Conservation (phyloP, 1,140 invertebrate genomes). For the Drosophila azteca region DNA sequence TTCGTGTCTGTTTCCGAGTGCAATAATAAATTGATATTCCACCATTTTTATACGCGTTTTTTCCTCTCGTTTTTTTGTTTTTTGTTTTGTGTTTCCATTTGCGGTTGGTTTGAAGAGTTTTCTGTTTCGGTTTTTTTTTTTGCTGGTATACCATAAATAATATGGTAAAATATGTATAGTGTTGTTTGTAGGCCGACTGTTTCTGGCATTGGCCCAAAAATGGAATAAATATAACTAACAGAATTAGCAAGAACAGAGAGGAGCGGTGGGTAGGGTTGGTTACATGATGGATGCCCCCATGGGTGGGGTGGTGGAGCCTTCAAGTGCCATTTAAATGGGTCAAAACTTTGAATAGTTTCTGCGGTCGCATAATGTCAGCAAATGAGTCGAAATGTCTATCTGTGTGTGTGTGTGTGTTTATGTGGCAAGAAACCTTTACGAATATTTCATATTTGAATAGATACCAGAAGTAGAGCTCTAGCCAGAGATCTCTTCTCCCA, state of each 20-base stretch:
- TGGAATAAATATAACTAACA: constrained; percentile 42
- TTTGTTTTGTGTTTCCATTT: constrained; percentile 15
- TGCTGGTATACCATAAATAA: constrained; percentile 56
- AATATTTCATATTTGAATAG: too few species aligned
- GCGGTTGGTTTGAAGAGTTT: constrained; percentile 41
- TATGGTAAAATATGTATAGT: constrained; percentile 60
- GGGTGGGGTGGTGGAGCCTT: constrained; percentile 1
- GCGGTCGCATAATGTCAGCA: too few species aligned
- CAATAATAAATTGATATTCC: constrained; percentile 74
- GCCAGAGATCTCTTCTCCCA: too few species aligned
- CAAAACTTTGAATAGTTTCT: constrained; percentile 1
- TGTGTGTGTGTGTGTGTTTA: too few species aligned
- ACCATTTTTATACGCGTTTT: constrained; percentile 35
- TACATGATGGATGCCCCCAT: constrained; percentile 12
- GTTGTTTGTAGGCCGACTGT: constrained; percentile 17
- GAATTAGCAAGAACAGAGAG: constrained; percentile 48
- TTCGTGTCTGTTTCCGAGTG: constrained; percentile 11
- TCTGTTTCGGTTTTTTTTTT: constrained; percentile 8
- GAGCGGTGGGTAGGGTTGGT: background rate
- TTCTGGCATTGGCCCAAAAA: constrained; percentile 40
- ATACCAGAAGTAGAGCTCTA: too few species aligned
- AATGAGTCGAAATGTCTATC: too few species aligned
- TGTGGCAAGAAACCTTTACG: too few species aligned
- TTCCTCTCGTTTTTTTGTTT: constrained; percentile 12
- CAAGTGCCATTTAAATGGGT: constrained; percentile 33